Evolutionary conservation across 2,888 invertebrate species (phyloP).

Genomic region (Pristionchus exspectatus): DNA sequence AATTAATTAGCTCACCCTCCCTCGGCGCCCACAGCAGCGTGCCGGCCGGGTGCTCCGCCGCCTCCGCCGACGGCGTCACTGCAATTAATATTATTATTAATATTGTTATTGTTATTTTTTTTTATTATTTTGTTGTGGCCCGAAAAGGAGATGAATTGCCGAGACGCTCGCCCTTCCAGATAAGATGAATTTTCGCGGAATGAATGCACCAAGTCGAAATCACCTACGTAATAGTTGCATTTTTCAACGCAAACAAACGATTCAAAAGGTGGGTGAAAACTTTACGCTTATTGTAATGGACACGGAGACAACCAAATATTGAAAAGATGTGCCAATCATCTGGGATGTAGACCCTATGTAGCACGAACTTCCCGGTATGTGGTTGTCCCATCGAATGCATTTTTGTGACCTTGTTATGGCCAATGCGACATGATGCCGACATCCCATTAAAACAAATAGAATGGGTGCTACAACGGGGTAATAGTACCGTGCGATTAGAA

Average conservation of each 20-base stretch:
- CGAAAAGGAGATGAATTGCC: not conserved
- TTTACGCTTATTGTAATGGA: not conserved
- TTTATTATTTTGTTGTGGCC: not conserved
- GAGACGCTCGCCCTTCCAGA: not conserved
- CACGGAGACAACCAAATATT: not conserved
- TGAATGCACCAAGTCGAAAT: not conserved
- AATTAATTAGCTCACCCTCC: not conserved
- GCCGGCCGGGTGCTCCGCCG: not conserved
- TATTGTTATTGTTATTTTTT: not conserved
- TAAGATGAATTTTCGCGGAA: not conserved
- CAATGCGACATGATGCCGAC: no score
- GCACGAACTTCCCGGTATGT: no score
- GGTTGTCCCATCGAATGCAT: no score
- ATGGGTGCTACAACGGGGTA: no score
- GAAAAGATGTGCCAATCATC: not conserved
- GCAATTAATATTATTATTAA: not conserved
- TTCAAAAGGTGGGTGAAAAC: not conserved
- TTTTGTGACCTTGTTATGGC: no score
- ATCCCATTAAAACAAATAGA: no score
- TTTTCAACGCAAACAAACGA: no score
- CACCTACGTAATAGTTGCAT: no score
- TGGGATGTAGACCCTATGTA: not conserved
- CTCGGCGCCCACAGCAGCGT: slow-evolving; percentile 36
- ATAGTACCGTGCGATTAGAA: no score
- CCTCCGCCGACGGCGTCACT: not conserved